Base-by-base conservation (phyloP, 2,888 invertebrate species). In the Hydraecia micacea region DNA sequence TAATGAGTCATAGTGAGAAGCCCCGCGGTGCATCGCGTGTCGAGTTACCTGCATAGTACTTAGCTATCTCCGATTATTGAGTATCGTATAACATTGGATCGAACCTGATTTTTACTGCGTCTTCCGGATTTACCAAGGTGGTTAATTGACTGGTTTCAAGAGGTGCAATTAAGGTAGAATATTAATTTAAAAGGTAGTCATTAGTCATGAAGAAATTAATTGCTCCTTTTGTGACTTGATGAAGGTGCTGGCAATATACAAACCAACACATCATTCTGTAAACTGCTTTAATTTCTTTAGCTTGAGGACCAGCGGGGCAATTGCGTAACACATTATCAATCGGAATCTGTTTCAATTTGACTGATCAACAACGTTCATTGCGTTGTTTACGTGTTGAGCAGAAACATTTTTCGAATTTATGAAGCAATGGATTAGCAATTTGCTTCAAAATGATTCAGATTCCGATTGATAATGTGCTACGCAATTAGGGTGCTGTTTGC, bases 1-100 rank as follows among this genome's bases (percentile, higher is more conserved):
- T 25, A 68, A 65, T 89, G 90, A 88, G 77, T 89, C 87, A 91
- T 79, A 80, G 80, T 73, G 62, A 78, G 91, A 91, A 91, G 88
- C 92, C 91, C 70, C 86, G 86, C 78, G 65, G 83, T 52, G 82
- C 77, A 73, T 70, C 25, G 82, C 79, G 88, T 87, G 79, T 91
- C 81, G 68, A 25, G 84, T 91, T 90, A 89, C 92, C 32, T 9
- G 25, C 55, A 42, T 11, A 5, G 62, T 63, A 36, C 32, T 39
- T 66, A 39, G 85, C 90, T 85, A 89, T 9, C 91, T 69, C 73
- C 86, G 90, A 87, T 89, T 88, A 88, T 74, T 25, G 69, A 63
- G 75, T 62, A 81, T 85, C 86, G 80, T 88, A 80, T 84, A 67
- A 39, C 75, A 77, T 66, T 71, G 60, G 39, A 62, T 32, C 58